Conservation (phyloP, 2,797 vertebrate genomes). For the Psittacula derbiana region DNA sequence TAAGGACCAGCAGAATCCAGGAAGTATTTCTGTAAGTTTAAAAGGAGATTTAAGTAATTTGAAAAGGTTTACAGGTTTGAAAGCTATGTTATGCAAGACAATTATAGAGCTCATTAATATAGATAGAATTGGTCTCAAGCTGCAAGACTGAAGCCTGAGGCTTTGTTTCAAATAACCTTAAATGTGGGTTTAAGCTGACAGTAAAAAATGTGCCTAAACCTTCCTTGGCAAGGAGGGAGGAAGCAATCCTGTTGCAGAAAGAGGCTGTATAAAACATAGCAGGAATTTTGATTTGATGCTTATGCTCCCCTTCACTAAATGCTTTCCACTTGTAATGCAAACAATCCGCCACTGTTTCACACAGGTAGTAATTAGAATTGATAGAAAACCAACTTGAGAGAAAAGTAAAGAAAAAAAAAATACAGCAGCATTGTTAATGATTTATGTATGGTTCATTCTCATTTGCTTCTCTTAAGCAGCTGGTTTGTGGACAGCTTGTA, state of each 20-base stretch:
- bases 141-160: conserved; percentile 23
- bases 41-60: conserved; percentile 12
- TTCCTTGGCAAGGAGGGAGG: neutral
- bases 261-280: neutral
- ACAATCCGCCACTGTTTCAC: neutral
- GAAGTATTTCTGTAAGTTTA: neutral
- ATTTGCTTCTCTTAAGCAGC: neutral
- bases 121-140: conserved; percentile 14
- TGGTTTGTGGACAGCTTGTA: neutral
- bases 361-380: neutral
- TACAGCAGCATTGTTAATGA: neutral
- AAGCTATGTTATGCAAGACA: neutral
- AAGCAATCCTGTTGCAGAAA: neutral
- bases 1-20: neutral
- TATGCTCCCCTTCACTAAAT: neutral
- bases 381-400: neutral
- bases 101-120: conserved; percentile 46
- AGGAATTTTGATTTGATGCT: neutral
- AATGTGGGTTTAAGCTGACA: conserved; percentile 20
- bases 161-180: conserved; percentile 52
- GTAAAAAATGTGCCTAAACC: neutral
- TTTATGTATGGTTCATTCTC: neutral
- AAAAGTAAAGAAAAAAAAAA: neutral
- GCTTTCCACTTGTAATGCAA: neutral
- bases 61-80: conserved; percentile 23